Conservation (phyloP, 2,797 vertebrate species). For the Liasis olivaceus region DNA sequence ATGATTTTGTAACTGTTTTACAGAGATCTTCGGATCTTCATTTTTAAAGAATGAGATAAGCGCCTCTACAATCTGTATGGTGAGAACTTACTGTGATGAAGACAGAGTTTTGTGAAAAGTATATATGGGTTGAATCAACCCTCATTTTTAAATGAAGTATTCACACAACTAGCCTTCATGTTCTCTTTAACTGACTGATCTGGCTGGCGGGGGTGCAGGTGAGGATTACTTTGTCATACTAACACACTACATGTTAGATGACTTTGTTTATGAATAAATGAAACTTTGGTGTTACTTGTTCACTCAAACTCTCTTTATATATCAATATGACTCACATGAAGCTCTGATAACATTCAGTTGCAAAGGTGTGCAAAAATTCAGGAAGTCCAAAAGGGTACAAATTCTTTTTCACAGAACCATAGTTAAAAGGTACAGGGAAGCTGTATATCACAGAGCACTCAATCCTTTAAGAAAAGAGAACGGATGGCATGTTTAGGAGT, state of each 20-base stretch:
- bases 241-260: neutral
- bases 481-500: neutral
- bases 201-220: neutral
- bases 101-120: neutral
- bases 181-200: neutral
- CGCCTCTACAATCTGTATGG: neutral
- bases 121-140: neutral
- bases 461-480: neutral
- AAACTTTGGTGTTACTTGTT: neutral
- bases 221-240: neutral
- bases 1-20: neutral
- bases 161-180: neutral
- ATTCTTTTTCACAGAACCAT: neutral
- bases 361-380: neutral
- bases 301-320: neutral
- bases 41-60: neutral
- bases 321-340: neutral
- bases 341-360: neutral
- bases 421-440: neutral
- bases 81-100: neutral
- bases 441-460: neutral
- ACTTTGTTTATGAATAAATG: neutral
- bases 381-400: neutral
- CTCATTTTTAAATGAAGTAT: neutral
- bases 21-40: neutral